Percentiles rank a stretch among this genome's conserved stretches.
phyloP scores from a whole-genome alignment of 2,113 vertebrate species.

The Lampris incognitus region DNA sequence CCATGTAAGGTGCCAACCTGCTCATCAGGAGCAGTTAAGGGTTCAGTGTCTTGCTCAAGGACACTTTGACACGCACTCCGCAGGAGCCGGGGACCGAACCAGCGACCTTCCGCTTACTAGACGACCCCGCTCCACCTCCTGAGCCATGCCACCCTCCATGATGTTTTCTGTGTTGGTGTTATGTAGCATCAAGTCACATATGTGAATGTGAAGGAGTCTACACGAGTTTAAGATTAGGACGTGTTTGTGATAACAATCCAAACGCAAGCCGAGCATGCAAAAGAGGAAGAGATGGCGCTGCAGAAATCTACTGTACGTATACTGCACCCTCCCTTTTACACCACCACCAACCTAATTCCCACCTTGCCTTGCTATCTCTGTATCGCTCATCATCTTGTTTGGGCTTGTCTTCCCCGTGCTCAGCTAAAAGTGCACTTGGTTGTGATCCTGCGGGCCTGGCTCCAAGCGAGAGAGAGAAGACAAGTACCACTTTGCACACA shows the following conservation, averaged over 20 bases:
- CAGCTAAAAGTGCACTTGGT: slow-evolving; percentile 37
- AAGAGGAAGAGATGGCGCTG: slow-evolving; percentile 16
- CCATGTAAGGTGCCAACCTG: no score
- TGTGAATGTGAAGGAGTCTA: background rate
- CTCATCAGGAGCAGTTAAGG: no score
- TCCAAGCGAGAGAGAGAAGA: background rate
- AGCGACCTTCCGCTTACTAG: no score
- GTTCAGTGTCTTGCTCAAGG: no score
- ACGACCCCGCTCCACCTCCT: no score
- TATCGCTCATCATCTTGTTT: slow-evolving; percentile 23
- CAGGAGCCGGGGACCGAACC: no score
- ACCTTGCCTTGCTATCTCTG: slow-evolving; percentile 46
- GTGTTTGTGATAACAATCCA: slow-evolving; percentile 45
- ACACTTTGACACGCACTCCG: no score
- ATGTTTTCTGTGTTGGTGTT: no score
- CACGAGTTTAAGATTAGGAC: slow-evolving; percentile 26
- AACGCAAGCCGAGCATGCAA: slow-evolving; percentile 45
- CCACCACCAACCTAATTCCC: slow-evolving; percentile 6
- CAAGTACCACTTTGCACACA: slow-evolving; percentile 11
- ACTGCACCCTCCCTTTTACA: slow-evolving; percentile 27
- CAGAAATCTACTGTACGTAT: slow-evolving; percentile 9
- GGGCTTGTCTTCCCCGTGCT: slow-evolving; percentile 10
- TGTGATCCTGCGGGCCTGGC: slow-evolving; percentile 31
- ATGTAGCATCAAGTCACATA: background rate
- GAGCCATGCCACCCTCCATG: no score